Base-by-base conservation (phyloP, 2,113 vertebrate species). In the Mystacornis crossleyi region DNA sequence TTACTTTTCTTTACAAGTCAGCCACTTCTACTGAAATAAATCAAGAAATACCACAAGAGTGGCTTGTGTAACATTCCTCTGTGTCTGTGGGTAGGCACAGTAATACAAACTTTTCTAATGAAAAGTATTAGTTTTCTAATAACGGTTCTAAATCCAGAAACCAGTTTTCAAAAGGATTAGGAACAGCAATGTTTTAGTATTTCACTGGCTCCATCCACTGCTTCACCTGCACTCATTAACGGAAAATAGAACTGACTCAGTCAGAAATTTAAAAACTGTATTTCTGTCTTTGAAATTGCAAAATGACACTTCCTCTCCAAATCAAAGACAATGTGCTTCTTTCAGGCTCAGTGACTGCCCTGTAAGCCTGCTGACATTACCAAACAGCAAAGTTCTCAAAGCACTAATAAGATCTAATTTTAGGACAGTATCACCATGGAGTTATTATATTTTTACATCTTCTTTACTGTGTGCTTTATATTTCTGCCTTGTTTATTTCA, bases 401-500 rank as follows among this genome's bases (percentile, higher is more conserved):
- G 12, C 7, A 43, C n/a, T 71, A 74, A 34, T 18, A 65, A 82
- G 15, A 75, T 12, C 3, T 3, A 55, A 51, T 74, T 83, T 81
- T 67, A 84, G 19, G 28, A 43, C 14, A 24, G 38, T 0, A 0
- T 31, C 61, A 17, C 55, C 24, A 24, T 19, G 2, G 48, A 73
- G 62, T 40, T 45, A 17, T 21, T 48, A 20, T 18, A 65, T 60
- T 89, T 96, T 65, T 61, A 61, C 4, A 57, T 26, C 6, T 81
- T 55, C 40, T 71, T 78, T 66, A 67, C 34, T 12, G 26, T 53
- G 8, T 38, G 23, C 8, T 67, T 81, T 71, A 23, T 55, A 26
- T 69, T 84, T 95, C 55, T 88, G 20, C 18, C 7, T 70, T 65
- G 36, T 23, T 81, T 83, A 38, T 78, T 94, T 89, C 89, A 10